Conservation (phyloP, 2,888 invertebrate genomes). For the Dioctria rufipes region DNA sequence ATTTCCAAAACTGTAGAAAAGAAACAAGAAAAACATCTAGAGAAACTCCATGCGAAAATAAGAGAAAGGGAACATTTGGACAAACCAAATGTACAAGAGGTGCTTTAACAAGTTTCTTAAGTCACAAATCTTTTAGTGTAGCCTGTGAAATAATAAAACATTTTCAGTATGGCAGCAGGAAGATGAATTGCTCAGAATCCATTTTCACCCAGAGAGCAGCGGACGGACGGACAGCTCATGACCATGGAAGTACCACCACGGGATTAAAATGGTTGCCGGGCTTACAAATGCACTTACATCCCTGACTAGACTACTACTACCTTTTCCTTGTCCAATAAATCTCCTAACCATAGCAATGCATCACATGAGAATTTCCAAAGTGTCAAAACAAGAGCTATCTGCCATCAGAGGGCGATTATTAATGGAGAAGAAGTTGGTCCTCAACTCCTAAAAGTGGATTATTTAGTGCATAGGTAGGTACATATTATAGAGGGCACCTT, state of each 20-base stretch:
- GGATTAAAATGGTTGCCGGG: slow-evolving; percentile 45
- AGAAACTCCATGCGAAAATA: slow-evolving; percentile 38
- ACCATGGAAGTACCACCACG: slow-evolving; percentile 1
- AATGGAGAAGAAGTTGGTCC: slow-evolving; percentile 41
- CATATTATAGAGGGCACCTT: background rate
- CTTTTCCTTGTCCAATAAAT: slow-evolving; percentile 51
- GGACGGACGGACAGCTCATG: slow-evolving; percentile 9
- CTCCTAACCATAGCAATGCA: slow-evolving; percentile 50
- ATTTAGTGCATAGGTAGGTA: background rate
- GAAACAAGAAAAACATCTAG: slow-evolving; percentile 9
- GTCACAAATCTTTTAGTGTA: slow-evolving; percentile 37
- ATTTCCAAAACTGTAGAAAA: background rate
- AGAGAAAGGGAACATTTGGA: slow-evolving; percentile 46
- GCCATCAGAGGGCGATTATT: slow-evolving; percentile 52
- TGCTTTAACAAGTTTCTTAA: slow-evolving; percentile 51
- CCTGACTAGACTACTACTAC: slow-evolving; percentile 43
- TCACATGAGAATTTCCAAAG: slow-evolving; percentile 53
- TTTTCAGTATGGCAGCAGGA: slow-evolving; percentile 41
- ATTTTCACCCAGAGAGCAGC: slow-evolving; percentile 32
- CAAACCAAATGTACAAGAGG: slow-evolving; percentile 7
- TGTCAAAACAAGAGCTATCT: slow-evolving; percentile 55
- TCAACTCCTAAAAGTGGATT: background rate
- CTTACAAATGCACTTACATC: slow-evolving; percentile 46
- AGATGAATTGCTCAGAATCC: slow-evolving; percentile 47
- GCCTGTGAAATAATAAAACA: slow-evolving; percentile 50